A percentile compares a stretch with the other conserved stretches of the same genome.
Evolutionary conservation across 2,797 vertebrate genomes (phyloP).

Genomic region (Rhinoraja longicauda): DNA sequence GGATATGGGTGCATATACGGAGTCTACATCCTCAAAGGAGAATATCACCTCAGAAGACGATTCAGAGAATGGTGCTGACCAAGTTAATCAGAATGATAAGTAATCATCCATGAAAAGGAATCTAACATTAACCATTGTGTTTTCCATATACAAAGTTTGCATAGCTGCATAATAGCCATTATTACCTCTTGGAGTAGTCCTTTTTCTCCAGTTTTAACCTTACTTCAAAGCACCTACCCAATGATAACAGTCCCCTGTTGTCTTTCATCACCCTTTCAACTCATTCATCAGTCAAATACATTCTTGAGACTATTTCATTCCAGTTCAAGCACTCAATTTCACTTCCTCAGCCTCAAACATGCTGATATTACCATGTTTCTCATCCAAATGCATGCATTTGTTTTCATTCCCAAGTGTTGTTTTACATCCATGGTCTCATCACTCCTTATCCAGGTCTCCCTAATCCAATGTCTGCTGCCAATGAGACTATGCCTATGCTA

Average conservation of each 20-base stretch:
- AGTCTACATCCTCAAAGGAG: slow-evolving; percentile 49
- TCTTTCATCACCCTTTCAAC: not conserved
- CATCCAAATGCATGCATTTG: not conserved
- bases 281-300: not conserved
- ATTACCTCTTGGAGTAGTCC: not conserved
- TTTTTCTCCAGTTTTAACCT: not conserved
- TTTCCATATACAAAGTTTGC: not conserved
- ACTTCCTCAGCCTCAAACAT: not conserved
- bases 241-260: not conserved
- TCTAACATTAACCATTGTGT: not conserved
- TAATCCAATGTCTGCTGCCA: not conserved
- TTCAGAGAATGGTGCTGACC: not conserved
- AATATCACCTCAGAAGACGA: not conserved
- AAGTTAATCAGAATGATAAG: slow-evolving; percentile 29
- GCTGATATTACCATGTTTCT: not conserved
- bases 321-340: not conserved
- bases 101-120: not conserved
- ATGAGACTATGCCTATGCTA: not conserved
- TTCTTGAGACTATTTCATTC: not conserved
- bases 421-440: not conserved
- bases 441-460: not conserved
- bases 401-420: not conserved
- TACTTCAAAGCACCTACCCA: not conserved
- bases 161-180: not conserved
- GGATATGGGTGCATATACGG: slow-evolving; percentile 75